A percentile compares a stretch with the other conserved stretches of the same genome.
Conservation (phyloP, 2,888 invertebrate species). For the Cosmopolites sordidus region DNA sequence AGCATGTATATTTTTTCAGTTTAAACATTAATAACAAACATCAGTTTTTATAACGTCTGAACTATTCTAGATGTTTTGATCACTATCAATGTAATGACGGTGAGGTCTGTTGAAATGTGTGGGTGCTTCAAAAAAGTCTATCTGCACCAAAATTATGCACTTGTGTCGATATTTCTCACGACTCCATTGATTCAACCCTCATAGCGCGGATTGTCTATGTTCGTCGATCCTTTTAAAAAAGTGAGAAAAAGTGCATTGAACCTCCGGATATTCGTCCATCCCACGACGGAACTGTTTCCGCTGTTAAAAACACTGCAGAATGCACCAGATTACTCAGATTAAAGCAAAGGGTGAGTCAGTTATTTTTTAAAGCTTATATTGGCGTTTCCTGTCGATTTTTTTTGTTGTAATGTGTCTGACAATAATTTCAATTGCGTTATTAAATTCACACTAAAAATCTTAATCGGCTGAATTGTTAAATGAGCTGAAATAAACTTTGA, state of each 20-base stretch:
- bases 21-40: too few species aligned
- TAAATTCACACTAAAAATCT: background rate
- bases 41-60: too few species aligned
- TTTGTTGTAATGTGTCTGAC: background rate
- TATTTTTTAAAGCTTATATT: background rate
- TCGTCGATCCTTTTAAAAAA: slow-evolving; percentile 16
- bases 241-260: slow-evolving; percentile 34
- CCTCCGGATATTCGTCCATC: slow-evolving; percentile 34
- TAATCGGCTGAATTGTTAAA: too few species aligned
- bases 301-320: slow-evolving; percentile 17
- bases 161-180: too few species aligned
- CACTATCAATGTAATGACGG: too few species aligned
- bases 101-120: too few species aligned
- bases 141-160: too few species aligned
- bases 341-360: slow-evolving; percentile 3
- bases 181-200: too few species aligned
- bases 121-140: too few species aligned
- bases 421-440: background rate
- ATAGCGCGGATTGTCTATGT: slow-evolving; percentile 8
- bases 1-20: too few species aligned
- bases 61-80: too few species aligned
- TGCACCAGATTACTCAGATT: slow-evolving; percentile 12
- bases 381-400: background rate
- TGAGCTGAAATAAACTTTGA: too few species aligned
- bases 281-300: slow-evolving; percentile 24